phyloP scores from a whole-genome alignment of 2,888 invertebrate genomes.

The Graphium colonna region DNA sequence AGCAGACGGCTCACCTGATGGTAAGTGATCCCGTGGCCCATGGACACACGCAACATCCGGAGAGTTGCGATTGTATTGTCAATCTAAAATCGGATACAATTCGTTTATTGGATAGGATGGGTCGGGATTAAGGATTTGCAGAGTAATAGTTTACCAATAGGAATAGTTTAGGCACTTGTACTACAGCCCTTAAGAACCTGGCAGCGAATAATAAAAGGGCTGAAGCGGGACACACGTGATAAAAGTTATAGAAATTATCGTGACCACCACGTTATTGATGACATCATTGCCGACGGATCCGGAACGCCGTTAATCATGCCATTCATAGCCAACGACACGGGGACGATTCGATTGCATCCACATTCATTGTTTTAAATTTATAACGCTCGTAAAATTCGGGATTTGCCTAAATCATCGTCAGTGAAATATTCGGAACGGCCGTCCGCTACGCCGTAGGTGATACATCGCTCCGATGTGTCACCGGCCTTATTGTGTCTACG shows the following conservation, averaged over 20 bases:
- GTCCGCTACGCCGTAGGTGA: background rate
- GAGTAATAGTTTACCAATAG: no score
- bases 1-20: no score
- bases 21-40: no score
- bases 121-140: no score
- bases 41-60: no score
- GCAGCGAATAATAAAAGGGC: no score
- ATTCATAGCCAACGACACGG: conserved; percentile 27
- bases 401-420: conserved; percentile 16
- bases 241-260: conserved; percentile 27
- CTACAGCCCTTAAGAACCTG: no score
- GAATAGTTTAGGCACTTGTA: no score
- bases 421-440: conserved; percentile 11
- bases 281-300: conserved; percentile 28
- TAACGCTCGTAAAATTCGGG: conserved; percentile 3
- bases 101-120: no score
- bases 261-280: conserved; percentile 30
- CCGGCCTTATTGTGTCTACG: conserved; percentile 5
- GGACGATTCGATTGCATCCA: conserved; percentile 23
- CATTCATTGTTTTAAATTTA: conserved; percentile 23
- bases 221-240: background rate
- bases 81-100: no score
- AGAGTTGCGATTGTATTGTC: no score
- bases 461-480: conserved; percentile 7
- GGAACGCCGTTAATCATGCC: conserved; percentile 33